Percentiles rank a stretch among this genome's conserved stretches.
Conservation (phyloP, 2,888 invertebrate species). For the Syrphus vitripennis region DNA sequence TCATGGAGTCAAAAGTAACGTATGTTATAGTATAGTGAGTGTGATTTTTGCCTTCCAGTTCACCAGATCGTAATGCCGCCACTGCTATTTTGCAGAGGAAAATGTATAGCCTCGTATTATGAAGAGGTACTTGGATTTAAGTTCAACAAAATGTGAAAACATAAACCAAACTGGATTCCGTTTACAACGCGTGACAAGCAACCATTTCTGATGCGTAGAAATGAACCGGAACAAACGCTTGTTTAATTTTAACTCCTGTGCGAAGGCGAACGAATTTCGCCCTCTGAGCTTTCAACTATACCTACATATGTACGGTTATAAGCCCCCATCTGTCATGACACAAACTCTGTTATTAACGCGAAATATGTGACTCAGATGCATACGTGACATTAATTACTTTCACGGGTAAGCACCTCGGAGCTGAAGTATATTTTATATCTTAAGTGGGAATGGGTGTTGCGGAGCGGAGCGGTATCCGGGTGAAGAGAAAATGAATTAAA, state of each 20-base stretch:
- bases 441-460: not conserved
- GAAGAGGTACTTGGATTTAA: not conserved
- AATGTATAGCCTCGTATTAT: not conserved
- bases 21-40: not conserved
- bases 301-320: too few relatives aligned
- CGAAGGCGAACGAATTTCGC: not conserved
- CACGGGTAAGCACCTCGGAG: conserved; percentile 3
- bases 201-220: conserved; percentile 17
- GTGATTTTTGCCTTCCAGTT: not conserved
- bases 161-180: not conserved
- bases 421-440: not conserved
- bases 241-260: conserved; percentile 2
- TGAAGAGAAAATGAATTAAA: not conserved
- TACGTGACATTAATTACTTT: conserved; percentile 46
- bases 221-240: conserved; percentile 7
- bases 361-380: conserved; percentile 5
- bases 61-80: not conserved
- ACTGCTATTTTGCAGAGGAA: not conserved
- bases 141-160: not conserved
- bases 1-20: not conserved
- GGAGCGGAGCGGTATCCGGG: not conserved
- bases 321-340: not conserved
- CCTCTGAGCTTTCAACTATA: not conserved
- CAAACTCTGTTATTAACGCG: not conserved
- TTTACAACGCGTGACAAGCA: not conserved